phyloP scores from a whole-genome alignment of 2,797 vertebrate species.

The Pteropus rufus region DNA sequence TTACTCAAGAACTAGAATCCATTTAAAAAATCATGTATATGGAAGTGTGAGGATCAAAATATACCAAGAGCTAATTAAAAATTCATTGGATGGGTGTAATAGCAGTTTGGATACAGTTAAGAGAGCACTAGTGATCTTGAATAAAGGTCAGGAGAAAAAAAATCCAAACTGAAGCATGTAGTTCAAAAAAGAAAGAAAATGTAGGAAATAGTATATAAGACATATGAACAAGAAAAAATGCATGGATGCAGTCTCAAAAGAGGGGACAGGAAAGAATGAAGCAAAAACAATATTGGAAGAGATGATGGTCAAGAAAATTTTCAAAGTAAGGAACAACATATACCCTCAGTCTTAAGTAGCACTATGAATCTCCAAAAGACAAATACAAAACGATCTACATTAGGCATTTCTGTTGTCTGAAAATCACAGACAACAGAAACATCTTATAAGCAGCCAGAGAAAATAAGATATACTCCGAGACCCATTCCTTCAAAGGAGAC shows the following conservation, averaged over 20 bases:
- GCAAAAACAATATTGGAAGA: background rate
- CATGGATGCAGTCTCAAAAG: background rate
- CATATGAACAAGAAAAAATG: background rate
- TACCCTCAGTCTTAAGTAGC: background rate
- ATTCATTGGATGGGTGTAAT: background rate
- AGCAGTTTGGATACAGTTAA: background rate
- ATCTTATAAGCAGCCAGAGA: background rate
- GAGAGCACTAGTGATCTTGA: background rate
- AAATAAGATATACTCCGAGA: background rate
- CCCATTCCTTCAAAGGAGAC: background rate
- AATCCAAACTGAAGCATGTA: background rate
- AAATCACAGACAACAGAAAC: background rate
- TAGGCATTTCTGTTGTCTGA: background rate
- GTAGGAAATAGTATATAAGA: background rate
- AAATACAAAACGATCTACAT: background rate
- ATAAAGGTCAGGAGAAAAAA: background rate
- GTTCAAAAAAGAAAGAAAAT: background rate
- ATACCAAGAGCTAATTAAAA: background rate
- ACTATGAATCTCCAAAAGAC: background rate
- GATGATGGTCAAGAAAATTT: background rate
- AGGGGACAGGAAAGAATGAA: background rate
- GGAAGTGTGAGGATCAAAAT: background rate
- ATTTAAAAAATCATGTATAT: background rate
- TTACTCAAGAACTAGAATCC: background rate
- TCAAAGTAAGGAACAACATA: background rate